phyloP scores from a whole-genome alignment of 2,888 invertebrate genomes.

The Perizoma affinitatum region DNA sequence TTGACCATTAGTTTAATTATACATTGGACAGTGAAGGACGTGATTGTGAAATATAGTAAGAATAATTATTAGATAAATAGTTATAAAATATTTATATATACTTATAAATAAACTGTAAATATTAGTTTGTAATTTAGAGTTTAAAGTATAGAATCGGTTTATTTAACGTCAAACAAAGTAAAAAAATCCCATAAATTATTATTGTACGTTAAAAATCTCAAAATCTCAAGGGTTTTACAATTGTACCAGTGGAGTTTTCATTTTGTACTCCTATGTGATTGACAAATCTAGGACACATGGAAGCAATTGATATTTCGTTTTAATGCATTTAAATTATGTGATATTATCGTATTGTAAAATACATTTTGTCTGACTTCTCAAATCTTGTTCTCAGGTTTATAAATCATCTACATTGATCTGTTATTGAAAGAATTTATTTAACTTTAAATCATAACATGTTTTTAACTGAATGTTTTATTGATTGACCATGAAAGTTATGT shows the following conservation, averaged over 20 bases:
- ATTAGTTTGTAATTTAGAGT: constrained; percentile 80
- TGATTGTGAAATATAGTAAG: constrained; percentile 60
- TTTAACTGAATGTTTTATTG: constrained; percentile 47
- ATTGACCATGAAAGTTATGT: constrained; percentile 42
- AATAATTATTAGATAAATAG: constrained; percentile 78
- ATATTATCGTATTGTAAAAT: constrained; percentile 81
- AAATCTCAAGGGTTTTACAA: constrained; percentile 83
- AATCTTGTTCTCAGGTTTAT: constrained; percentile 71
- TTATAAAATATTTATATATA: constrained; percentile 84
- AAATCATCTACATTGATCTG: constrained; percentile 47
- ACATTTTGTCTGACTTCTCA: constrained; percentile 81
- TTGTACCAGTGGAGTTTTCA: constrained; percentile 82
- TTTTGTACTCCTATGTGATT: constrained; percentile 71
- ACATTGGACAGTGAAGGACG: constrained; percentile 80
- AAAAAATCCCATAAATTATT: constrained; percentile 83
- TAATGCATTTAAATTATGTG: constrained; percentile 84
- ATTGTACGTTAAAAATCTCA: constrained; percentile 83
- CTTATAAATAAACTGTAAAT: constrained; percentile 84
- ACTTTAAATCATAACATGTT: constrained; percentile 53
- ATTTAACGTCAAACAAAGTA: constrained; percentile 82
- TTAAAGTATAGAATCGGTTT: constrained; percentile 83
- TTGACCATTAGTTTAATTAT: constrained; percentile 84
- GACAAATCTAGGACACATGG: constrained; percentile 55
- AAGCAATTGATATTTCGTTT: constrained; percentile 70
- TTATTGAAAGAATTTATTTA: constrained; percentile 58